Evolutionary conservation across 2,797 vertebrate genomes (phyloP).

Genomic region (Sebastes miniatus): DNA sequence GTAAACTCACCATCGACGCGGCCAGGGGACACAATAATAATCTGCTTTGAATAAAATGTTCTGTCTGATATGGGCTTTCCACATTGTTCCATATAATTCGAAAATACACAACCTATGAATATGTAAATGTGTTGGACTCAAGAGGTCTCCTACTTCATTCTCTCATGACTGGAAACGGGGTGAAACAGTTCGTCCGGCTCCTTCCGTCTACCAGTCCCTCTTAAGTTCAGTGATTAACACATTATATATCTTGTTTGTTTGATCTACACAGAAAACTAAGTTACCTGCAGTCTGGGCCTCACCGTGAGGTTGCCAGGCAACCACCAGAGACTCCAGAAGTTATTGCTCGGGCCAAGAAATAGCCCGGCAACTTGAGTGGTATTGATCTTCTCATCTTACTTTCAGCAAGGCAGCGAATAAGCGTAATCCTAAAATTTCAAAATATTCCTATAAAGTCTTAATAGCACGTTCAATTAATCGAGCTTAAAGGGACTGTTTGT

Average conservation of each 20-base stretch:
- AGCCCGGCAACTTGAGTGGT: neutral
- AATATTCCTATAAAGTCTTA: neutral
- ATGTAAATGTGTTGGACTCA: neutral
- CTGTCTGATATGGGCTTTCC: neutral
- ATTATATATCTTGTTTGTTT: neutral
- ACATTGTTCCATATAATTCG: neutral
- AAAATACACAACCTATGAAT: neutral
- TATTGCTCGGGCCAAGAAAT: neutral
- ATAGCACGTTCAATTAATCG: neutral
- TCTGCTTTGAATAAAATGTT: neutral
- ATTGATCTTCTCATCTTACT: neutral
- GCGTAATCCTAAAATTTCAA: neutral
- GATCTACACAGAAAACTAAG: neutral
- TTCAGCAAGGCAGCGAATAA: neutral
- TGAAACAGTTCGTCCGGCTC: neutral
- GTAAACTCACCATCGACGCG: accelerated
- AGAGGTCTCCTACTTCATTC: neutral
- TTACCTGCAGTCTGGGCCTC: neutral
- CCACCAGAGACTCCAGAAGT: neutral
- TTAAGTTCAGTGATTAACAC: neutral
- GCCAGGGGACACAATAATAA: neutral
- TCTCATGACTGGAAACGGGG: neutral
- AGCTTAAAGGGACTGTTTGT: no score
- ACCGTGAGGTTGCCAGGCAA: neutral
- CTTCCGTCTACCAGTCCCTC: neutral